These are phyloP conservation scores for Abscondita cerata DNA, from an alignment of 2,888 invertebrate genomes.

Conservation along the genomic window DNA sequence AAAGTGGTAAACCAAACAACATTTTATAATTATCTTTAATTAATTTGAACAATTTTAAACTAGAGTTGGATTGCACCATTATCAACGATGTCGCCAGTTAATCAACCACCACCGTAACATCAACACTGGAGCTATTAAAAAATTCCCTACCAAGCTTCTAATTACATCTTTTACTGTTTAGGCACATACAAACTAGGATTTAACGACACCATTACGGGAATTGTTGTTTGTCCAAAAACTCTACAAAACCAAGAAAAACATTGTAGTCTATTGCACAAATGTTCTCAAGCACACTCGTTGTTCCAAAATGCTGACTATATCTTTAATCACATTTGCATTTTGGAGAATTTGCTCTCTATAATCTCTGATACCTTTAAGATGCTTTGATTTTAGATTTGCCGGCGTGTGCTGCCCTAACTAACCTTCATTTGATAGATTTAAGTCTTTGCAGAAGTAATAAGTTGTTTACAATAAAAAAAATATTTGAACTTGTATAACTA, in stretches of 20 bases:
- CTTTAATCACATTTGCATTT: conserved; percentile 13
- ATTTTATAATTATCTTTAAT: no score
- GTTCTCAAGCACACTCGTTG: conserved; percentile 17
- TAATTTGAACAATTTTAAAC: no score
- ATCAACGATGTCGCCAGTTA: neutral
- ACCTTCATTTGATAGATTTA: neutral
- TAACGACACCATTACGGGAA: conserved; percentile 14
- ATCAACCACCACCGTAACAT: no score
- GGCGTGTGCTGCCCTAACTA: conserved; percentile 10
- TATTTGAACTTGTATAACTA: no score
- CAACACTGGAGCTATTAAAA: neutral
- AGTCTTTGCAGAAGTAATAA: no score
- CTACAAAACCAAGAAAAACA: conserved; percentile 12
- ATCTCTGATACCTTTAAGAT: no score
- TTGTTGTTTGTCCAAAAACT: conserved; percentile 19
- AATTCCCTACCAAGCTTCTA: conserved; percentile 15
- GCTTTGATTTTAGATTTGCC: conserved; percentile 2
- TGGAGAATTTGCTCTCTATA: no score
- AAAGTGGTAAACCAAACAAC: no score
- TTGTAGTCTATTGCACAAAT: conserved; percentile 19
- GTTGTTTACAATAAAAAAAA: no score
- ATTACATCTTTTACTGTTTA: neutral
- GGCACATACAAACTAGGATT: conserved; percentile 24
- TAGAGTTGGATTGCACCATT: no score
- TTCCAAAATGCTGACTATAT: neutral